These are phyloP conservation scores for Gallinago jamesoni DNA, from an alignment of 2,113 vertebrate genomes.

Conservation along the genomic window DNA sequence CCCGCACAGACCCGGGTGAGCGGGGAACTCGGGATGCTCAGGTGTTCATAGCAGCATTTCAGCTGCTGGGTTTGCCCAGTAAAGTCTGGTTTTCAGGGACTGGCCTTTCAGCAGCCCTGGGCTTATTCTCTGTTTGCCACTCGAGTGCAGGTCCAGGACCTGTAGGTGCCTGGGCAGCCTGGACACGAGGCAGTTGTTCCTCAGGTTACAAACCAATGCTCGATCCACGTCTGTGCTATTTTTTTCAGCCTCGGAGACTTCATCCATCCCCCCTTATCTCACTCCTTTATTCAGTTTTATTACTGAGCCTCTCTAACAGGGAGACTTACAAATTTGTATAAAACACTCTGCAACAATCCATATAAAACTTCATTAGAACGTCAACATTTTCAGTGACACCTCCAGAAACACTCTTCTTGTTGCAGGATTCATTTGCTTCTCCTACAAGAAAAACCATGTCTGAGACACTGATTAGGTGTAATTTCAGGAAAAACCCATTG, in stretches of 20 bases:
- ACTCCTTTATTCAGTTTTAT: not conserved
- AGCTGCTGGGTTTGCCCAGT: not conserved
- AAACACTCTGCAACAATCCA: not conserved
- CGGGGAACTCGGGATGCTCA: not conserved
- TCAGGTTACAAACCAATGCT: not conserved
- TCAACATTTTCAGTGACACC: not conserved
- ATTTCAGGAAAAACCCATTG: not conserved
- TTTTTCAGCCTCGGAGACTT: not conserved
- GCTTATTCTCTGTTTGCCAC: not conserved
- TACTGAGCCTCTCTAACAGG: not conserved
- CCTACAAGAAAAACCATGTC: not conserved
- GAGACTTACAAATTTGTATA: not conserved
- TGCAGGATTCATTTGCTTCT: not conserved
- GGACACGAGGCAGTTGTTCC: not conserved
- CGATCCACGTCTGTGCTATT: not conserved
- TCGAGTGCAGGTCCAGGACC: accelerated
- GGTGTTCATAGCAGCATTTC: not conserved
- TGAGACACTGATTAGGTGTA: not conserved
- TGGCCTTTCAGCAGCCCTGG: too few species aligned
- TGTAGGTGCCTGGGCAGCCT: not conserved
- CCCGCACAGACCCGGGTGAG: not conserved
- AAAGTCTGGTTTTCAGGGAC: not conserved
- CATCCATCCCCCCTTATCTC: not conserved
- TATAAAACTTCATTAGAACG: not conserved
- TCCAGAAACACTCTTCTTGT: not conserved